phyloP scores from a whole-genome alignment of 1,140 invertebrate species.

The Saccostrea echinata region DNA sequence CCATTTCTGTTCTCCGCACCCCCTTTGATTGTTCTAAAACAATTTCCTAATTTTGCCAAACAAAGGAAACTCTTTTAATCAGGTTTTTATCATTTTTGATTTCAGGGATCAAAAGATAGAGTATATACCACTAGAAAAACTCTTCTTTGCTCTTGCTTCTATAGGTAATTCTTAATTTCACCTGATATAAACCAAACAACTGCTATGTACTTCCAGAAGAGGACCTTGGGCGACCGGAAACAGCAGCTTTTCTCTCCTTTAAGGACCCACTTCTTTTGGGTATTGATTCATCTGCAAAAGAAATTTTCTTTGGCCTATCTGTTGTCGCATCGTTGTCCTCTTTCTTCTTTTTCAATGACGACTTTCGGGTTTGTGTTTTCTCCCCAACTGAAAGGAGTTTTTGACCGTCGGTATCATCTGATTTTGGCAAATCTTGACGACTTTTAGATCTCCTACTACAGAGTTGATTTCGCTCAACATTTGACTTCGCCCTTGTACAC shows the following conservation, averaged over 20 bases:
- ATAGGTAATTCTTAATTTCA: too few relatives aligned
- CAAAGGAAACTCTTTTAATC: too few relatives aligned
- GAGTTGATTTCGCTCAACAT: neutral
- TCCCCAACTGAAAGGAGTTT: neutral
- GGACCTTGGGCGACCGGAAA: neutral
- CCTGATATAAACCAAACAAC: neutral
- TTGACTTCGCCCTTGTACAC: neutral
- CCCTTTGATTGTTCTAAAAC: too few relatives aligned
- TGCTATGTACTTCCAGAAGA: neutral
- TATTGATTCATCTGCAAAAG: neutral
- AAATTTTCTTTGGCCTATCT: constrained; percentile 14
- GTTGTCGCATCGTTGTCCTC: neutral
- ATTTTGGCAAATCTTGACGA: neutral
- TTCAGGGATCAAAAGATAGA: neutral
- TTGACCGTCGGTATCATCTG: neutral
- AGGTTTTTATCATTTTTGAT: neutral
- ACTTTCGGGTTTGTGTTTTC: neutral
- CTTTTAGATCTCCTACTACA: neutral
- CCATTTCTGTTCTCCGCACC: too few relatives aligned
- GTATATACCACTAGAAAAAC: neutral
- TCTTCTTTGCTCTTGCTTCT: too few relatives aligned
- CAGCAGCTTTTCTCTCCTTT: neutral
- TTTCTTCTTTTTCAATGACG: constrained; percentile 42
- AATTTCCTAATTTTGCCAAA: too few relatives aligned
- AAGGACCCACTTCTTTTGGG: constrained; percentile 4